Percentiles rank a stretch among this genome's conserved stretches.
phyloP scores from a whole-genome alignment of 2,888 invertebrate species.

The Chloroclystis v-ata region DNA sequence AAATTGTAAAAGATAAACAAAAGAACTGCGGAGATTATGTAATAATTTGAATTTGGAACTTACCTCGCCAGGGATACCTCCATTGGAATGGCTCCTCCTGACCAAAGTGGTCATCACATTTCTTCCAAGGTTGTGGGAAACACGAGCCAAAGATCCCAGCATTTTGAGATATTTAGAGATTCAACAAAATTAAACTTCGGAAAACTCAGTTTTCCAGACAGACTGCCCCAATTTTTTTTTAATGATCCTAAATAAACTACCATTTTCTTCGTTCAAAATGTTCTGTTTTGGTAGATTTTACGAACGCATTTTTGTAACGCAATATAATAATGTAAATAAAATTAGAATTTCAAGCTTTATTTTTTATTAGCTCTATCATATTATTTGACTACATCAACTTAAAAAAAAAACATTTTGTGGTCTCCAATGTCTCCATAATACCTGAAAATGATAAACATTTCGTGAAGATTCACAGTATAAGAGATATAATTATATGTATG shows the following conservation, averaged over 20 bases:
- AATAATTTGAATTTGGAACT: conserved; percentile 51
- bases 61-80: conserved; percentile 71
- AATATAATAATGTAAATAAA: conserved; percentile 31
- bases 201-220: conserved; percentile 33
- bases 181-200: conserved; percentile 31
- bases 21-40: conserved; percentile 49
- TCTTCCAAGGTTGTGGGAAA: conserved; percentile 60
- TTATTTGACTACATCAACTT: not conserved
- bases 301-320: conserved; percentile 41
- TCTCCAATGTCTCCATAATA: no score
- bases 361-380: conserved; percentile 20
- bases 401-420: no score
- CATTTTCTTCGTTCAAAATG: conserved; percentile 50
- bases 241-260: conserved; percentile 41
- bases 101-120: conserved; percentile 66
- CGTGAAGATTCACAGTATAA: no score
- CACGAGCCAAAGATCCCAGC: conserved; percentile 60
- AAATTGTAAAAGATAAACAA: conserved; percentile 32
- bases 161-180: conserved; percentile 44
- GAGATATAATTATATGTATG: no score
- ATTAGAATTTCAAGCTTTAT: conserved; percentile 11
- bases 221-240: conserved; percentile 30
- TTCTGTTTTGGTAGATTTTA: conserved; percentile 33
- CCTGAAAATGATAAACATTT: no score
- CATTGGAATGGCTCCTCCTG: conserved; percentile 59